A percentile compares a stretch with the other conserved stretches of the same genome.
These are phyloP conservation scores for Podarcis lilfordi DNA, from an alignment of 2,797 vertebrate genomes.

Conservation along the genomic window DNA sequence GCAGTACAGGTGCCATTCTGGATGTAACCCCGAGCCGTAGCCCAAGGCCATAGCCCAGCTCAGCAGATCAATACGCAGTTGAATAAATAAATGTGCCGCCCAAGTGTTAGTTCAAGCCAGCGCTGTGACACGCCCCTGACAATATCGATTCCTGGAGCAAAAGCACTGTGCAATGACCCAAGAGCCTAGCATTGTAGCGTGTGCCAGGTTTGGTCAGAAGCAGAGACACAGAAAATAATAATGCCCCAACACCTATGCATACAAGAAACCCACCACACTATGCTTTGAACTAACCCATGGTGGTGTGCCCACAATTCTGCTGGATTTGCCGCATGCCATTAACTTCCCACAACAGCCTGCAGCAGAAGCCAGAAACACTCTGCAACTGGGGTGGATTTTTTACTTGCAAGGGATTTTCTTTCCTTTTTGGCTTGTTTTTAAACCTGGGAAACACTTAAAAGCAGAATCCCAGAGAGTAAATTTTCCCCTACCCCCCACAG, in stretches of 20 bases:
- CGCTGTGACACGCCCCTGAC: background rate
- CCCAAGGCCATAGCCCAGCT: background rate
- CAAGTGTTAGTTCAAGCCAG: background rate
- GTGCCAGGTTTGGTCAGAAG: background rate
- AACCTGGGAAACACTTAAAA: too few relatives aligned
- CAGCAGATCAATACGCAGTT: background rate
- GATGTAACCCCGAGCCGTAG: background rate
- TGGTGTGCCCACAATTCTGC: too few relatives aligned
- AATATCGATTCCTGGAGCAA: background rate
- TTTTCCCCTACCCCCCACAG: too few relatives aligned
- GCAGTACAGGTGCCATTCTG: background rate
- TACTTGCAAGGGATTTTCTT: too few relatives aligned
- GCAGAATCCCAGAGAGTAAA: too few relatives aligned
- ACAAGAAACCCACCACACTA: background rate
- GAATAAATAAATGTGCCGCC: constrained; percentile 5
- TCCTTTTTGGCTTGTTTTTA: too few relatives aligned
- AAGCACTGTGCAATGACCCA: background rate
- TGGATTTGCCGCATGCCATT: too few relatives aligned
- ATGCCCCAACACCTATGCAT: too few relatives aligned
- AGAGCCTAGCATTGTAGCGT: background rate
- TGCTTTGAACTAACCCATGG: background rate
- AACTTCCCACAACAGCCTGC: too few relatives aligned
- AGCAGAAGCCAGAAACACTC: background rate
- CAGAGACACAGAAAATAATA: too few relatives aligned
- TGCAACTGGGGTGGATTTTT: background rate